A percentile compares a stretch with the other conserved stretches of the same genome.
Evolutionary conservation across 2,113 vertebrate species (phyloP).

Genomic region (Hydrolagus affinis): DNA sequence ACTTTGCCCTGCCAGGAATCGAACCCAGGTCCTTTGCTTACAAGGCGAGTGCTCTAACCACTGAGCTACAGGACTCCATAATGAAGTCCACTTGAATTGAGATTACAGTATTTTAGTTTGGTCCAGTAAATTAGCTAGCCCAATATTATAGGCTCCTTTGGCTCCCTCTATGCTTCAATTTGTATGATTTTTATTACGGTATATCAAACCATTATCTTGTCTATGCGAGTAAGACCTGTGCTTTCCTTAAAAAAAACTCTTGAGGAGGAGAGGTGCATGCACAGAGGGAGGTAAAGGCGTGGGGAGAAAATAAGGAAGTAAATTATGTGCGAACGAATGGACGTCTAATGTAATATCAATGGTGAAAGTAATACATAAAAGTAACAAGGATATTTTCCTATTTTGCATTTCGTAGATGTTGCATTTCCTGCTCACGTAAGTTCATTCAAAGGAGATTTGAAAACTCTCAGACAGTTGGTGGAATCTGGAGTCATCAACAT

Average conservation of each 20-base stretch:
- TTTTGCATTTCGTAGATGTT: constrained; percentile 49
- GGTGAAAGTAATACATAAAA: neutral
- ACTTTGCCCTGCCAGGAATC: no score
- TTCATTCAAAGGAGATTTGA: constrained; percentile 58
- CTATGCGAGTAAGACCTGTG: no score
- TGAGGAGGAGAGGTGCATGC: neutral
- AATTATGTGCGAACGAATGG: neutral
- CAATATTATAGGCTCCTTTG: no score
- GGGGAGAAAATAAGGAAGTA: neutral
- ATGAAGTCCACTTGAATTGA: neutral
- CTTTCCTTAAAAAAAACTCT: no score
- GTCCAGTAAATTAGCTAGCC: no score
- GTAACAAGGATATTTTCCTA: constrained; percentile 19
- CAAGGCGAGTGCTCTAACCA: no score
- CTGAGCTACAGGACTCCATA: no score
- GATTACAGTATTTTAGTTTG: neutral
- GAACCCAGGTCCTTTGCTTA: no score
- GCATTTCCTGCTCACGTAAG: constrained; percentile 61
- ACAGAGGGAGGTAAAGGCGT: neutral
- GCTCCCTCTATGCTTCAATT: no score
- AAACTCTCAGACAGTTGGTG: constrained; percentile 54
- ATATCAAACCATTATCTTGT: no score
- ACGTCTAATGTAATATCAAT: neutral
- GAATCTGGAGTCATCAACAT: constrained; percentile 58
- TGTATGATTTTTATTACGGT: no score